Evolutionary conservation across 2,888 invertebrate genomes (phyloP), one percentile per base, ranked within the genome.

Genomic region (Spilarctia lutea): DNA sequence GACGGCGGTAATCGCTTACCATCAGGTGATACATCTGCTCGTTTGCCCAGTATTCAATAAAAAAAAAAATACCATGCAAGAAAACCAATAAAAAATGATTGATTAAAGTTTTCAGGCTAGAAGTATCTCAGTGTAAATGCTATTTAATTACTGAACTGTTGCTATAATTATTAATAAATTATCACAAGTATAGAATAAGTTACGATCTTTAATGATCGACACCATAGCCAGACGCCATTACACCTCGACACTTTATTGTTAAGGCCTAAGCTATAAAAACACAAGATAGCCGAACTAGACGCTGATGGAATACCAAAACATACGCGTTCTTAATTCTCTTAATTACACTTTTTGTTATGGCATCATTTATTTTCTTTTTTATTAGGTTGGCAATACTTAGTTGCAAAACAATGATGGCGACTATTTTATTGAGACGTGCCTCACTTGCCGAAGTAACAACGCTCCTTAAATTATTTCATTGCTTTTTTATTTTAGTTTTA

Each of bases 321-420:
- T 70, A 75, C 73, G 60, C 68, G 77, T 70, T 67, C 72, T 30
- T 74, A 77, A 80, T 35, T 68, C 72, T 72, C 42, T 75, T 83
- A 83, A 83, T 83, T 83, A 81, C 80, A 77, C 63, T 81, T 83
- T 52, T 83, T 81, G 63, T 71, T 48, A 56, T 75, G 65, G 63
- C 73, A 74, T 71, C 77, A 75, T 79, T 79, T 73, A 74, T 76
- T 79, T 75, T 76, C 35, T 71, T 75, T 73, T 52, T 75, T 65
- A 71, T n/a, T 16, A 3, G n/a, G 65, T n/a, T 65, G 48, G 71
- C 71, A 65, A 65, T 71, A 71, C 65, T 65, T 48, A 33, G 65
- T 71, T 65, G 65, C 33, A 27, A 45, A 65, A 45, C 71, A 20
- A 35, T 71, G 71, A 33, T 71, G 71, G 30, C 65, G 65, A 30